Evolutionary conservation across 2,113 vertebrate species (phyloP).

Genomic region (Salvelinus alpinus): DNA sequence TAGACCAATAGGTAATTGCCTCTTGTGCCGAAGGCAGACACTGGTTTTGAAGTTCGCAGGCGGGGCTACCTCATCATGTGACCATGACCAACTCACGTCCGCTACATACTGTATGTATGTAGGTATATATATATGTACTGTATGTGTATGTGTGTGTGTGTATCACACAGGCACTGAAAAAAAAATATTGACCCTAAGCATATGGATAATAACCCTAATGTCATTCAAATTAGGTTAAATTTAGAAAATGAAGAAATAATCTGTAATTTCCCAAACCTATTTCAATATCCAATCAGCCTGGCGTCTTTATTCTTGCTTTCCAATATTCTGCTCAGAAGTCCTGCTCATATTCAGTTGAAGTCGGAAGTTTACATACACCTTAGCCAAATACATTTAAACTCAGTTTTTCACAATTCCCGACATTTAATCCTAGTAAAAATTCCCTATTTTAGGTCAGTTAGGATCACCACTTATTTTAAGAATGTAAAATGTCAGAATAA

Average conservation of each 20-base stretch:
- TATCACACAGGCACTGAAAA: conserved; percentile 22
- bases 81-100: too few species aligned
- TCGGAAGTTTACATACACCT: too few species aligned
- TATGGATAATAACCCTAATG: conserved; percentile 55
- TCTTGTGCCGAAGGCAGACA: too few species aligned
- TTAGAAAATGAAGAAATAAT: conserved; percentile 60
- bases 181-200: conserved; percentile 47
- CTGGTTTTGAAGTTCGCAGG: too few species aligned
- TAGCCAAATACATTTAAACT: too few species aligned
- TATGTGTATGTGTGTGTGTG: not conserved
- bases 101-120: not conserved
- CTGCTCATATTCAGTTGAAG: conserved; percentile 41
- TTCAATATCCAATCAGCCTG: conserved; percentile 58
- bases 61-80: too few species aligned
- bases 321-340: conserved; percentile 59
- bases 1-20: not conserved
- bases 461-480: too few species aligned
- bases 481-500: too few species aligned
- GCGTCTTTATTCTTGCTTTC: conserved; percentile 42
- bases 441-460: too few species aligned
- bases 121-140: not conserved
- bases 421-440: too few species aligned
- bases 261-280: conserved; percentile 64
- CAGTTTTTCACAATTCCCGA: too few species aligned
- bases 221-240: conserved; percentile 52